A percentile compares a stretch with the other conserved stretches of the same genome.
Evolutionary conservation across 2,888 invertebrate species (phyloP).

Genomic region (Morpho helenor): DNA sequence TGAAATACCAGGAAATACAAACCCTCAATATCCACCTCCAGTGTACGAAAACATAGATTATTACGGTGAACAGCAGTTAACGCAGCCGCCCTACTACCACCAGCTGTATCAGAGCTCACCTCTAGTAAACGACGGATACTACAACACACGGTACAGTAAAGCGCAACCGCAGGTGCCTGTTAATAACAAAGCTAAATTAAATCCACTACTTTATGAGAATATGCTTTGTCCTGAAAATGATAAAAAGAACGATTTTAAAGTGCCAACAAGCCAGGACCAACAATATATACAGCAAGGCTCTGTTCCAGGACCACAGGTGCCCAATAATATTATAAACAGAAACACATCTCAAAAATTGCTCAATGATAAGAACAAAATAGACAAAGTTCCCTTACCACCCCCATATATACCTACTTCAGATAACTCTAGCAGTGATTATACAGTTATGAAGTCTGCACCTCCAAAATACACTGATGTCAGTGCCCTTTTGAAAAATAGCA

Average conservation of each 20-base stretch:
- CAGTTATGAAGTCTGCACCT: constrained; percentile 72
- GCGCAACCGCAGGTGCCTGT: constrained; percentile 91
- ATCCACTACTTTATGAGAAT: constrained; percentile 70
- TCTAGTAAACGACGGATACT: constrained; percentile 67
- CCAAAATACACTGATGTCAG: constrained; percentile 72
- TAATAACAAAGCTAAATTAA: constrained; percentile 63
- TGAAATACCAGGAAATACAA: constrained; percentile 66
- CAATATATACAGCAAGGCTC: constrained; percentile 65
- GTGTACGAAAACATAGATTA: constrained; percentile 93
- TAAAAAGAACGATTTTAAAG: constrained; percentile 60
- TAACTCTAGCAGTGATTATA: constrained; percentile 63
- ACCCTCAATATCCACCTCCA: constrained; percentile 58
- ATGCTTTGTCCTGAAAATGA: constrained; percentile 69
- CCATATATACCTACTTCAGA: constrained; percentile 55
- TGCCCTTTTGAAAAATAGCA: constrained; percentile 59
- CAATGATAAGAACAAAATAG: constrained; percentile 70
- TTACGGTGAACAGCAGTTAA: constrained; percentile 80
- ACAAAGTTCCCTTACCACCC: constrained; percentile 77
- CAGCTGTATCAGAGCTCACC: constrained; percentile 69
- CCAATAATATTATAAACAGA: constrained; percentile 53
- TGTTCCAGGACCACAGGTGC: constrained; percentile 65
- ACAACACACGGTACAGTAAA: constrained; percentile 81
- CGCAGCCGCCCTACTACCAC: constrained; percentile 82
- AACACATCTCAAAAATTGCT: constrained; percentile 46
- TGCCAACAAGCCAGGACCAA: constrained; percentile 54